A percentile compares a stretch with the other conserved stretches of the same genome.
Conservation (phyloP, 2,113 vertebrate species). For the Rhodinocichla rosea region DNA sequence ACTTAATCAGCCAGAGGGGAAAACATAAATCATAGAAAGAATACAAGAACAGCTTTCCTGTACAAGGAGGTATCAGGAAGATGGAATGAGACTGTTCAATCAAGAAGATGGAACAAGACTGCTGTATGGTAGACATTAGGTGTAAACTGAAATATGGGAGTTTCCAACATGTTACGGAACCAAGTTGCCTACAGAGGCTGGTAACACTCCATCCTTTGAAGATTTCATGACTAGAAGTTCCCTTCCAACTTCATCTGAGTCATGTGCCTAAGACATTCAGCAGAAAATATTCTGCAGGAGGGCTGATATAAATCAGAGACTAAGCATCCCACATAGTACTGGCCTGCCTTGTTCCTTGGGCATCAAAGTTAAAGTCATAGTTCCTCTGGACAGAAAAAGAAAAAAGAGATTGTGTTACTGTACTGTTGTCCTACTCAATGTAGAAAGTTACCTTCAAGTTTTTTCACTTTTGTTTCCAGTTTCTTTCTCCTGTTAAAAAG, state of each 20-base stretch:
- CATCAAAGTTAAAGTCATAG: neutral
- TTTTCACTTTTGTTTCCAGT: constrained; percentile 84
- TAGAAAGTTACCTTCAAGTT: constrained; percentile 82
- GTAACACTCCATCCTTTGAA: neutral
- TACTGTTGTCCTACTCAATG: neutral
- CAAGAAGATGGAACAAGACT: neutral
- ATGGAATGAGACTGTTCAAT: neutral
- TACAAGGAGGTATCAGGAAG: neutral
- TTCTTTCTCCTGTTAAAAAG: constrained; percentile 81
- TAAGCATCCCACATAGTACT: neutral
- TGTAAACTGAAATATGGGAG: neutral
- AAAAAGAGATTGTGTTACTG: neutral
- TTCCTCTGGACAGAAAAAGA: neutral
- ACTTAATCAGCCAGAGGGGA: neutral
- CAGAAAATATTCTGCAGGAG: neutral
- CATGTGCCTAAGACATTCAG: neutral
- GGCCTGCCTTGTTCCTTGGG: neutral
- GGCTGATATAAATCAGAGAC: neutral
- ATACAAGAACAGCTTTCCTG: neutral
- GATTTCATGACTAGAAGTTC: neutral
- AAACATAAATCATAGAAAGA: neutral
- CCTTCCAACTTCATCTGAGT: neutral
- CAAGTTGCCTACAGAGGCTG: neutral
- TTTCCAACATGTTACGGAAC: neutral
- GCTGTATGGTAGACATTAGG: neutral